Conservation (phyloP, 1,140 invertebrate species). For the Hyles vespertilio region DNA sequence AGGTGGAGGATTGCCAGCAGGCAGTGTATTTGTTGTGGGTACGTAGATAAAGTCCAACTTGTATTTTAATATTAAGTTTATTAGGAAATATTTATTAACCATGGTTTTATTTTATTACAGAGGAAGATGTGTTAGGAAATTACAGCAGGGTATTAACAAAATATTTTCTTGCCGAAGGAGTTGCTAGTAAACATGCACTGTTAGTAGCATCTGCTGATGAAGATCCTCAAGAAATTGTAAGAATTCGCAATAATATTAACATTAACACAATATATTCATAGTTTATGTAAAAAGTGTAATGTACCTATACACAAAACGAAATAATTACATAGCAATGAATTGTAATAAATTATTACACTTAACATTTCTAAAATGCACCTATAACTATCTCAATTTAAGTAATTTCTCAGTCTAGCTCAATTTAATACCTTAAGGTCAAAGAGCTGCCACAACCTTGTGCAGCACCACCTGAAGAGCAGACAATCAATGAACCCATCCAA, state of each 20-base stretch:
- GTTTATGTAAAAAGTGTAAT: no score
- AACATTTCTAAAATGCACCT: no score
- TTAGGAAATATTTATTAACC: slow-evolving; percentile 1
- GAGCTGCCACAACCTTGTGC: slow-evolving; percentile 68
- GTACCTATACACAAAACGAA: no score
- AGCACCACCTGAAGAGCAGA: slow-evolving; percentile 36
- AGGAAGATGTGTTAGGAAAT: slow-evolving; percentile 86
- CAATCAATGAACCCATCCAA: slow-evolving; percentile 10
- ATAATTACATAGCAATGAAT: no score
- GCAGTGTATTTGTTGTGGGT: slow-evolving; percentile 77
- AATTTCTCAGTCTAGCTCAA: no score
- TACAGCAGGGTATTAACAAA: slow-evolving; percentile 86
- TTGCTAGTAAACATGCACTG: slow-evolving; percentile 82
- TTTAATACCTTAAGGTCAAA: slow-evolving; percentile 39
- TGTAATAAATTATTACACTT: no score
- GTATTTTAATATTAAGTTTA: no score
- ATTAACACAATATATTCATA: no score
- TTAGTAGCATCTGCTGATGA: slow-evolving; percentile 84
- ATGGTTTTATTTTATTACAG: slow-evolving; percentile 66
- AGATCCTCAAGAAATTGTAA: slow-evolving; percentile 79
- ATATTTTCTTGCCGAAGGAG: slow-evolving; percentile 89
- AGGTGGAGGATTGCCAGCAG: slow-evolving; percentile 78
- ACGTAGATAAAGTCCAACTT: slow-evolving; percentile 21
- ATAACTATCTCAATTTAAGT: no score
- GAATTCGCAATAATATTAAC: slow-evolving; percentile 12